A percentile compares a stretch with the other conserved stretches of the same genome.
phyloP scores from a whole-genome alignment of 2,113 vertebrate species.

The Caranx melampygus region DNA sequence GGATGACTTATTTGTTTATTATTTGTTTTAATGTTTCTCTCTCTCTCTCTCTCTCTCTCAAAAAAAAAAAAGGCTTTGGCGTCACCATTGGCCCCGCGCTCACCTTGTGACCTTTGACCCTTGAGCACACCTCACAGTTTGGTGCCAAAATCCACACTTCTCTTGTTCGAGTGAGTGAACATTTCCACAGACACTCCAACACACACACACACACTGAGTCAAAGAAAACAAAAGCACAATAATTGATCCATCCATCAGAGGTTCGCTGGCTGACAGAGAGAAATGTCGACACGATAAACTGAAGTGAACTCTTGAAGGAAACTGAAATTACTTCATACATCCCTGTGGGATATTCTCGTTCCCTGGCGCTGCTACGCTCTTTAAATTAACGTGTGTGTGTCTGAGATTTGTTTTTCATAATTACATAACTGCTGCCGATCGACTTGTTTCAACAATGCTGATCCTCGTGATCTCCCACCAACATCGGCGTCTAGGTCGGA shows the following conservation, averaged over 20 bases:
- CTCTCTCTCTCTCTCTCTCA: background rate
- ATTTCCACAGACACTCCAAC: constrained; percentile 34
- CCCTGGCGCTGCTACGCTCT: background rate
- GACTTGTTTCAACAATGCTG: constrained; percentile 43
- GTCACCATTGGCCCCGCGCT: constrained; percentile 14
- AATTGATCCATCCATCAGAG: constrained; percentile 14
- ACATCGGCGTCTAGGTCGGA: background rate
- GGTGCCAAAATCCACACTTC: constrained; percentile 63
- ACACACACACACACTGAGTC: background rate
- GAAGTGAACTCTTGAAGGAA: background rate
- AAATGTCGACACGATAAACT: constrained; percentile 24
- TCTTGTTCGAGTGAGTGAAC: constrained; percentile 32
- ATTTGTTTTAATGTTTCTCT: no score
- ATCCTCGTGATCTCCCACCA: background rate
- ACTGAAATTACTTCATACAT: constrained; percentile 19
- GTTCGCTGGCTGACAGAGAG: background rate
- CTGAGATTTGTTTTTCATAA: constrained; percentile 41
- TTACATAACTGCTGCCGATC: constrained; percentile 12
- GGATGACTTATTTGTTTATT: no score
- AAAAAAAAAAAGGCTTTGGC: constrained; percentile 23
- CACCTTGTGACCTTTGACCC: constrained; percentile 49
- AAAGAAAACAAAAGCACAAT: constrained; percentile 36
- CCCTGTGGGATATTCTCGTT: background rate
- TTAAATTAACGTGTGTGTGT: constrained; percentile 6
- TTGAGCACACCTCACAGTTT: background rate